Conservation (phyloP, 2,113 vertebrate species). For the Ameiurus melas region DNA sequence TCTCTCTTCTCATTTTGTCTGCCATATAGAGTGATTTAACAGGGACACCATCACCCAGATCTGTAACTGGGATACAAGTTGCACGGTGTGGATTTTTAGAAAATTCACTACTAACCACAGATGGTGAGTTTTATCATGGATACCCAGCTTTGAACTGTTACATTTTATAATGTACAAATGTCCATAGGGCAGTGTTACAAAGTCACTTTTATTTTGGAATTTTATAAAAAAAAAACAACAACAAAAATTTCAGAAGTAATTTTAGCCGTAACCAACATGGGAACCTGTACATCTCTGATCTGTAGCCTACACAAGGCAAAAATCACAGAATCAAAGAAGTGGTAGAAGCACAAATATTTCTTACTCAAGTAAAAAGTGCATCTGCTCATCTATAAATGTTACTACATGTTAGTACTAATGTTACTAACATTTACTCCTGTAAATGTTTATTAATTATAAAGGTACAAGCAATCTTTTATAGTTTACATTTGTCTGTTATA, state of each 20-base stretch:
- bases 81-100: slow-evolving; percentile 2
- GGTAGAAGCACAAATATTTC: not conserved
- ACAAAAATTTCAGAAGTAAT: not conserved
- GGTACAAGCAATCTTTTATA: not conserved
- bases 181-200: not conserved
- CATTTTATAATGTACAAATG: not conserved
- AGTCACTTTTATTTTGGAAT: not conserved
- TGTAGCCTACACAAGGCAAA: not conserved
- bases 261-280: not conserved
- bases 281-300: not conserved
- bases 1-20: not conserved
- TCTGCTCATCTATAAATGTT: not conserved
- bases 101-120: slow-evolving; percentile 5
- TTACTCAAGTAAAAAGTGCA: not conserved
- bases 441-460: not conserved
- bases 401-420: too few species aligned
- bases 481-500: not conserved
- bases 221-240: not conserved
- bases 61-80: slow-evolving; percentile 35
- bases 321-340: too few species aligned
- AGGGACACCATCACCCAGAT: slow-evolving; percentile 47
- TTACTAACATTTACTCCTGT: not conserved
- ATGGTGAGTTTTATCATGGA: not conserved
- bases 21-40: slow-evolving; percentile 24
- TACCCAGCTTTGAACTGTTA: not conserved